Base-by-base conservation (phyloP, 1,140 invertebrate genomes). In the Drosophila parabipectinata region DNA sequence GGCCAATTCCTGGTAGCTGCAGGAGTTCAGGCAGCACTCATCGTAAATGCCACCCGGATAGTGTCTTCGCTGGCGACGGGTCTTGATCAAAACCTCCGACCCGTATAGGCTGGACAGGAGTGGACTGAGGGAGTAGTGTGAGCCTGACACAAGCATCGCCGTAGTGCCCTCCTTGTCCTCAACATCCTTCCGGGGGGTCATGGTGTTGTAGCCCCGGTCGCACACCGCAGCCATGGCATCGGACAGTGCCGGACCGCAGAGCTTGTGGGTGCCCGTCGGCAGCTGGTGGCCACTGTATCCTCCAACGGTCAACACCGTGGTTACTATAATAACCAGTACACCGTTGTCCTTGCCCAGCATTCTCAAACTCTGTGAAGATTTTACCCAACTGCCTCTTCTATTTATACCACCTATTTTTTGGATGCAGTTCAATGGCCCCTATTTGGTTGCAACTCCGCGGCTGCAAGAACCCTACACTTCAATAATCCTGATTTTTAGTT, bases 191-290 rank as follows among this genome's bases (percentile, higher is more conserved):
- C 56, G 60, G 24, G 52, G 67, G 12, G 57, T 18, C 44, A 79
- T 47, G 1, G 72, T 34, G 24, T 88, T 84, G 50, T 67, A 88
- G 21, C 83, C 85, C 15, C 66, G 57, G 47, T 60, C 56, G 26
- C 87, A 90, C 32, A 77, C 79, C 50, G 57, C 7, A 7, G 87
- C 82, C 68, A 90, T 58, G 59, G 87, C 82, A 45, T 77, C 63
- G 47, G 77, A 74, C 21, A 90, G 66, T 0, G 53, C 59, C 2
- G 64, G 18, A 32, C 87, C 87, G 37, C 87, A 90, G 21, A 90
- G 59, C 34, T 83, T 90, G 57, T 90, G 85, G 45, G 34, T 58
- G 52, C 87, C 81, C 39, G 45, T 28, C n/a, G 75, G 60, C 60
- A 81, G 50, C 34, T 71, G 69, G 28, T 78, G 69, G 34, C 55